Conservation (phyloP, 2,113 vertebrate species). For the Laticauda colubrina region DNA sequence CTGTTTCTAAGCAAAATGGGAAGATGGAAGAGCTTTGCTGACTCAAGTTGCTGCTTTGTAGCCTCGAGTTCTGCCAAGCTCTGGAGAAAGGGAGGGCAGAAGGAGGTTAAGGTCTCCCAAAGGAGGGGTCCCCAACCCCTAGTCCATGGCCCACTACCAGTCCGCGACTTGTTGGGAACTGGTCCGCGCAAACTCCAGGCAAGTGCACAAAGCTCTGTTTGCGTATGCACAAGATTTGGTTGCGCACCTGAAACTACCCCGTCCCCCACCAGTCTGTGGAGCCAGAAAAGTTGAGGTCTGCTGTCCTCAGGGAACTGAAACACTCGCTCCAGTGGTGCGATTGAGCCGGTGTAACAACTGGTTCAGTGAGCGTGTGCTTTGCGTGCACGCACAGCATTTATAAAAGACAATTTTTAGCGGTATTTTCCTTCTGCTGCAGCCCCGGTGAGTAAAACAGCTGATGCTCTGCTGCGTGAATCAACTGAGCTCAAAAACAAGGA, state of each 20-base stretch:
- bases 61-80: neutral
- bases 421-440: too few relatives aligned
- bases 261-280: too few relatives aligned
- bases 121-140: neutral
- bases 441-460: too few relatives aligned
- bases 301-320: too few relatives aligned
- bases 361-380: too few relatives aligned
- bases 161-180: neutral
- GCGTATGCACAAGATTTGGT: neutral
- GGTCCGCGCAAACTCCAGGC: neutral
- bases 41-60: neutral
- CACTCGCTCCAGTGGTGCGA: too few relatives aligned
- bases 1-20: neutral
- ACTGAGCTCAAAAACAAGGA: too few relatives aligned
- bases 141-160: neutral
- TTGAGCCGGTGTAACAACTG: too few relatives aligned
- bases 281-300: too few relatives aligned
- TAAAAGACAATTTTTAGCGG: too few relatives aligned
- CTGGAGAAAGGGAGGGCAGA: neutral
- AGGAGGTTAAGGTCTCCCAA: neutral
- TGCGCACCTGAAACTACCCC: neutral
- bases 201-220: neutral
- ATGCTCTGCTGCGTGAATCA: too few relatives aligned
- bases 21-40: neutral
- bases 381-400: too few relatives aligned